Evolutionary conservation across 2,113 vertebrate species (phyloP).

Genomic region (Plestiodon gilberti): DNA sequence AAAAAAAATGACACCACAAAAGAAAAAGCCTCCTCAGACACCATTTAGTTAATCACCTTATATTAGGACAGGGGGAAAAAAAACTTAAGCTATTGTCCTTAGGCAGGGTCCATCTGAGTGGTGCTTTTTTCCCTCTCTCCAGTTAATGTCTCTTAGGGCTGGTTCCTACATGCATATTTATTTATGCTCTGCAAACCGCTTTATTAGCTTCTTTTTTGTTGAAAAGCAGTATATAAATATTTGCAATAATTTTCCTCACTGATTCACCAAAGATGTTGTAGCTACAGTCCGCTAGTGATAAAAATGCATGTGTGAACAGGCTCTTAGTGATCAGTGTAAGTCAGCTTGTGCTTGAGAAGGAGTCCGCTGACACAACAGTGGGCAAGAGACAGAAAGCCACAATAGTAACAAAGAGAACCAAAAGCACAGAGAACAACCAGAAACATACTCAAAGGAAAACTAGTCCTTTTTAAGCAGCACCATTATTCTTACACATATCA

Average conservation of each 20-base stretch:
- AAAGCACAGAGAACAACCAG: too few relatives aligned
- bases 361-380: neutral
- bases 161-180: neutral
- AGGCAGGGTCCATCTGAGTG: neutral
- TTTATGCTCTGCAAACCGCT: neutral
- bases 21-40: neutral
- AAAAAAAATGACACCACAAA: neutral
- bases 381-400: neutral
- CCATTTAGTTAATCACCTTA: neutral
- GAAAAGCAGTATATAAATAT: neutral
- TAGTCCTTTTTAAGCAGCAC: neutral
- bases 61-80: too few relatives aligned
- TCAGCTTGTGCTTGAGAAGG: neutral
- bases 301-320: too few relatives aligned
- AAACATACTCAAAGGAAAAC: neutral
- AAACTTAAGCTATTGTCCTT: neutral
- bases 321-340: neutral
- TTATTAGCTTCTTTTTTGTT: neutral
- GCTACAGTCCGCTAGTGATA: neutral
- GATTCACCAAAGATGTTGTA: neutral
- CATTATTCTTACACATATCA: too few relatives aligned
- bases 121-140: neutral
- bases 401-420: neutral
- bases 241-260: neutral
- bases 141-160: neutral